phyloP scores from a whole-genome alignment of 1,140 invertebrate species.

The Anagrus nilaparvatae region DNA sequence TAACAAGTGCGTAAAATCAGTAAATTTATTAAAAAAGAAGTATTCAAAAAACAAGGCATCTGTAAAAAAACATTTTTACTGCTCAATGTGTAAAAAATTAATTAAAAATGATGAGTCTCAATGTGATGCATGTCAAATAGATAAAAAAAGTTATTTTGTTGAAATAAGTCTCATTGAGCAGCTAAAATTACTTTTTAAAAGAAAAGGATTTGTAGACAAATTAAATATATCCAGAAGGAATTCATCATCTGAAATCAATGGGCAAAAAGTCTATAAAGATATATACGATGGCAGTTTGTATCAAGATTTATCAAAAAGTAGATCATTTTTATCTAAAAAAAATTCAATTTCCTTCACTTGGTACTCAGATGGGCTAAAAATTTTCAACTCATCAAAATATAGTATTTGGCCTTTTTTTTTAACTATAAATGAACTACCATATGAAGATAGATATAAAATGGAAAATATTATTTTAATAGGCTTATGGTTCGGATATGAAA shows the following conservation, averaged over 20 bases:
- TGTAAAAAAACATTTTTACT: too few species aligned
- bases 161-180: background rate
- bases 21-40: too few species aligned
- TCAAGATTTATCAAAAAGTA: background rate
- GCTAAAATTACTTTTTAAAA: background rate
- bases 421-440: background rate
- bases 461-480: background rate
- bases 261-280: background rate
- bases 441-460: background rate
- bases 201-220: background rate
- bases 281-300: background rate
- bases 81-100: too few species aligned
- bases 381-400: background rate
- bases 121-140: too few species aligned
- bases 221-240: too few species aligned
- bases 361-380: background rate
- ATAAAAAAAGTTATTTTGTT: too few species aligned
- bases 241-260: too few species aligned
- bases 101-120: too few species aligned
- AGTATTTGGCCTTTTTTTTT: constrained; percentile 1
- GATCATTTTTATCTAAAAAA: background rate
- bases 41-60: too few species aligned
- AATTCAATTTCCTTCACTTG: background rate
- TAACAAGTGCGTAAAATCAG: too few species aligned
- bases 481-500: background rate